phyloP scores from a whole-genome alignment of 2,797 vertebrate species.

The Diceros bicornis region DNA sequence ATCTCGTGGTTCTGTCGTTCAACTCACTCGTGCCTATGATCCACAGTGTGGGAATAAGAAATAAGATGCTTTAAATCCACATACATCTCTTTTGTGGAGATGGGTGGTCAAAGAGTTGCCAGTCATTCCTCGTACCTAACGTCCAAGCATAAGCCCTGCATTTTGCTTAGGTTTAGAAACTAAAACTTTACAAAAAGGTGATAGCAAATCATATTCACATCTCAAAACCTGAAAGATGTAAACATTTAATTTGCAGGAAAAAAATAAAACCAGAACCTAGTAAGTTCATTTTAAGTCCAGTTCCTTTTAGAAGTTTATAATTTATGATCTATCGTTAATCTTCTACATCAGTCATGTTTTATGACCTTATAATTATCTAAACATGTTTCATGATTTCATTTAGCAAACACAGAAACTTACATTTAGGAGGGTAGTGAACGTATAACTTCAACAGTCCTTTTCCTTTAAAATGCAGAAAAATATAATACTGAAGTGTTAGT shows the following conservation, averaged over 20 bases:
- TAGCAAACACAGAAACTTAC: neutral
- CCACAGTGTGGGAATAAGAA: neutral
- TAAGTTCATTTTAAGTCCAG: neutral
- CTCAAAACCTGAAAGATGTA: neutral
- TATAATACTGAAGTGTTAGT: neutral
- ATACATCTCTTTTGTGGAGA: neutral
- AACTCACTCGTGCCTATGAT: neutral
- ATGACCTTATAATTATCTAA: constrained; percentile 12
- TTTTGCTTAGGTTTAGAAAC: constrained; percentile 20
- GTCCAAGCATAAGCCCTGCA: neutral
- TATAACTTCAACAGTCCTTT: neutral
- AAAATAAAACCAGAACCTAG: neutral
- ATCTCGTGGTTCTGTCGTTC: neutral
- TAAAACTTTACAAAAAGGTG: constrained; percentile 35
- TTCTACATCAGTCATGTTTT: constrained; percentile 11
- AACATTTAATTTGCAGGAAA: constrained; percentile 39
- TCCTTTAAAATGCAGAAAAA: constrained; percentile 47
- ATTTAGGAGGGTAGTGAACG: neutral
- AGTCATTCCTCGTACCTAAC: neutral
- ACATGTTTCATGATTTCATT: constrained; percentile 23
- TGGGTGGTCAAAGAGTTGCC: neutral
- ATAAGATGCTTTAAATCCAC: neutral
- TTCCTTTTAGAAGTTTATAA: neutral
- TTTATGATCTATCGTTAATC: neutral
- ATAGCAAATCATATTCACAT: neutral